These are phyloP conservation scores for Cantharis rustica DNA, from an alignment of 2,888 invertebrate species.

Conservation along the genomic window DNA sequence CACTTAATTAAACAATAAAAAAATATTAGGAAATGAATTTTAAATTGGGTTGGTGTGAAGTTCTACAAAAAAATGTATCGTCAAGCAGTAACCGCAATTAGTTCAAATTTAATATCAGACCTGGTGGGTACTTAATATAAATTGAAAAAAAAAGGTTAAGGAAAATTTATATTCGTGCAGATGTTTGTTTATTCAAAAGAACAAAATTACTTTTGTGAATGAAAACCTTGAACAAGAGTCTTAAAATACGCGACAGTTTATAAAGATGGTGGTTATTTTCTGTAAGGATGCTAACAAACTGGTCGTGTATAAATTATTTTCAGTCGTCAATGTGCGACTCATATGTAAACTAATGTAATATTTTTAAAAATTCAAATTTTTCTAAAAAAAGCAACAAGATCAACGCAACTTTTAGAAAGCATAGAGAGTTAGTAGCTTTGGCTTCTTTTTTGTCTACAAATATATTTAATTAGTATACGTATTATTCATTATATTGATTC, in stretches of 20 bases:
- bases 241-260: slow-evolving; percentile 10
- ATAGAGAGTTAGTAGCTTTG: slow-evolving; percentile 35
- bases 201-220: slow-evolving; percentile 15
- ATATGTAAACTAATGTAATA: slow-evolving; percentile 29
- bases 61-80: no score
- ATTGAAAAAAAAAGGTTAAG: neutral
- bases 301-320: slow-evolving; percentile 15
- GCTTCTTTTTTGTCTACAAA: slow-evolving; percentile 36
- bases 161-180: neutral
- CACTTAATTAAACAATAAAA: neutral
- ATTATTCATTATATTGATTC: slow-evolving; percentile 52
- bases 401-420: slow-evolving; percentile 52
- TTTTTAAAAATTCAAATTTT: slow-evolving; percentile 27
- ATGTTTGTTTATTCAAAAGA: neutral
- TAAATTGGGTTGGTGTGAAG: no score
- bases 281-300: slow-evolving; percentile 8
- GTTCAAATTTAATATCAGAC: no score
- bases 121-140: no score
- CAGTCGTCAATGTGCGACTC: slow-evolving; percentile 41
- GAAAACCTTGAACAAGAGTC: slow-evolving; percentile 13
- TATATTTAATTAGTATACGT: slow-evolving; percentile 48
- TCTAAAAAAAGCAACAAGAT: slow-evolving; percentile 49
- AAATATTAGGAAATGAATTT: no score
- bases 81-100: no score
- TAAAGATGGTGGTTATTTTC: neutral